Conservation (phyloP, 2,113 vertebrate genomes). For the Meleagris gallopavo region DNA sequence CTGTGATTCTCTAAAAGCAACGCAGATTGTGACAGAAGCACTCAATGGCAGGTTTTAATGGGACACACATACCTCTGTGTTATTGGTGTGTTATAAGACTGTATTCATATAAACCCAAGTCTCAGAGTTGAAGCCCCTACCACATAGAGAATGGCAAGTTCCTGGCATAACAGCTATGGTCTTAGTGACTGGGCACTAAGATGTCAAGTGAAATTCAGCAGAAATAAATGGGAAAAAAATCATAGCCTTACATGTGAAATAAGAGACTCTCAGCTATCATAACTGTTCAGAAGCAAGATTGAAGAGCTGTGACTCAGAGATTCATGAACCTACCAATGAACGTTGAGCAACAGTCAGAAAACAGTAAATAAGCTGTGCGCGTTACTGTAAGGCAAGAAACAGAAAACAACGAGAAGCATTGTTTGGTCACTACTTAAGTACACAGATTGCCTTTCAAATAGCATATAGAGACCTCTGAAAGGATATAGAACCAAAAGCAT, state of each 20-base stretch:
- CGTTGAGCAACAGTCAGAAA: neutral
- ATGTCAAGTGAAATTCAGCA: neutral
- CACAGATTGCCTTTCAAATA: accelerated
- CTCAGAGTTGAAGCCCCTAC: neutral
- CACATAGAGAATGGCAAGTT: neutral
- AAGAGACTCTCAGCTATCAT: neutral
- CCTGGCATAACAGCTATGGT: neutral
- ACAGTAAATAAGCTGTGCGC: neutral
- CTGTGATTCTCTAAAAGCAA: neutral
- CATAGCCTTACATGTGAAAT: accelerated
- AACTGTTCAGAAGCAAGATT: neutral
- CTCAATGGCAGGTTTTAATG: neutral
- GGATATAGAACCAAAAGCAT: neutral
- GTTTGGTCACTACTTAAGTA: neutral
- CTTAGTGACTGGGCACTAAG: neutral
- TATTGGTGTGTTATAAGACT: neutral
- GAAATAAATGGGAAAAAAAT: neutral
- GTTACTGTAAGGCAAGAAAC: neutral
- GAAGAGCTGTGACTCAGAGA: neutral
- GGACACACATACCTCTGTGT: neutral
- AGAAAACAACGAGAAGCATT: neutral
- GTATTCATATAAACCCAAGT: neutral
- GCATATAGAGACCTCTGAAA: neutral
- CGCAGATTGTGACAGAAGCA: neutral
- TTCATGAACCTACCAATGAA: neutral